Base-by-base conservation (phyloP, 2,888 invertebrate genomes). In the Salpingus planirostris region DNA sequence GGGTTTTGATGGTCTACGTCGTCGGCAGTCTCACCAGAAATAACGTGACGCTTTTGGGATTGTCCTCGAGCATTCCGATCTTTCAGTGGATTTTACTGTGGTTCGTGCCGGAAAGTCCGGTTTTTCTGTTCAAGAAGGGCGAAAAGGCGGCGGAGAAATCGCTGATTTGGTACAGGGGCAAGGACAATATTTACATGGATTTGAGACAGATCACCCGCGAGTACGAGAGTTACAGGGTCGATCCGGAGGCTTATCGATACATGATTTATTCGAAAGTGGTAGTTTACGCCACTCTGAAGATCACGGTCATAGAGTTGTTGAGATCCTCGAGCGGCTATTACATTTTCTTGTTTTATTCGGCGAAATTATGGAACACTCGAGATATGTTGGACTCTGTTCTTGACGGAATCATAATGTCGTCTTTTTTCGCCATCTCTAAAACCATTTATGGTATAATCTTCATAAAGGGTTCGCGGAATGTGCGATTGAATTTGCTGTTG, bases 231-330 rank as follows among this genome's bases (percentile, higher is more conserved):
- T 21, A 42, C 8, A 42, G 41, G 23, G 24, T 45, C 10, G 45
- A 43, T 23, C 30, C 44, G 1, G 43, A 41, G 8, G 37, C 47
- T 11, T 37, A 42, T 26, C 41, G 34, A 21, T 50, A 51, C 27
- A 54, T 58, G 51, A 29, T 59, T 8, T 40, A 41, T 13, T 39
- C 46, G 3, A 48, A 45, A 30, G 53, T 49, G 3, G 54, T 59
- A 3, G 36, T 42, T 24, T 54, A 47, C 40, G 49, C 45, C 2
- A 22, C 54, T 7, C 7, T 50, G 4, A 48, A 54, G n/a, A 38
- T 53, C 2, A 8, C 44, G 2, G 43, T 36, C 3, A 31, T 55
- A 4, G 35, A 32, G 8, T 34, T 49, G 10, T 45, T 50, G n/a
- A 44, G 47, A 38, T 46, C 47, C 3, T 47, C 47, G 33, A 40